Base-by-base conservation (phyloP, 2,113 vertebrate species). In the Centropristis striata region DNA sequence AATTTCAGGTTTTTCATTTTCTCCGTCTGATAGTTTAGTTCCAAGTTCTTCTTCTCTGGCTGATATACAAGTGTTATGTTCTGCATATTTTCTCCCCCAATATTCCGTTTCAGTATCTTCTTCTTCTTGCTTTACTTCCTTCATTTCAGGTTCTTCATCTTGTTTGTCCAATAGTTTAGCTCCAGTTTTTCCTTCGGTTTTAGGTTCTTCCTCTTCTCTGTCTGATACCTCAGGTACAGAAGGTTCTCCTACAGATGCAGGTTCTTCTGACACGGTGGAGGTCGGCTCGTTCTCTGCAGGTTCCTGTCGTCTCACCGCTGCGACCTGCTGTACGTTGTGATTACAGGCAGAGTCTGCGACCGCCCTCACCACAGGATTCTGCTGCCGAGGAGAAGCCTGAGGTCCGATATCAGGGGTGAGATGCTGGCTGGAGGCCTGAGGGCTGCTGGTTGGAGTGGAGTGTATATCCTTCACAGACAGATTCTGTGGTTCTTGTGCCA, bases 291-390 rank as follows among this genome's bases (percentile, higher is more conserved):
- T 51, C 39, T 50, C 71, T 10, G 50, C 42, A 2, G 55, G 42
- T 37, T 77, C 55, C 12, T 28, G 44, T 20, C 13, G 50, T 39
- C 6, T n/a, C 4, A 5, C n/a, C n/a, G n/a, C 23, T 2, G 21
- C 2, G 1, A 64, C 49, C 69, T 15, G 47, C 18, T 46, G 27
- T 0, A 54, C n/a, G 0, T 41, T 25, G 50, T 4, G 11, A 2
- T 71, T 65, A 16, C 79, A 81, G 50, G 72, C 60, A 0, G 64
- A 74, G 49, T 64, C 63, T 9, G 67, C 60, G 66, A 27, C 14
- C 2, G 23, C 58, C 50, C 28, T 51, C 5, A 75, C 57, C 44
- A 65, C 28, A 0, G 39, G 46, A 70, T 39, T 60, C 18, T 28
- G 41, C n/a, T 0, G 65, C n/a, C 8, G 2, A 18, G 49, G 16